Evolutionary conservation across 2,888 invertebrate species (phyloP), one percentile per base, ranked within the genome.

Genomic region (Notocelia uddmanniana): DNA sequence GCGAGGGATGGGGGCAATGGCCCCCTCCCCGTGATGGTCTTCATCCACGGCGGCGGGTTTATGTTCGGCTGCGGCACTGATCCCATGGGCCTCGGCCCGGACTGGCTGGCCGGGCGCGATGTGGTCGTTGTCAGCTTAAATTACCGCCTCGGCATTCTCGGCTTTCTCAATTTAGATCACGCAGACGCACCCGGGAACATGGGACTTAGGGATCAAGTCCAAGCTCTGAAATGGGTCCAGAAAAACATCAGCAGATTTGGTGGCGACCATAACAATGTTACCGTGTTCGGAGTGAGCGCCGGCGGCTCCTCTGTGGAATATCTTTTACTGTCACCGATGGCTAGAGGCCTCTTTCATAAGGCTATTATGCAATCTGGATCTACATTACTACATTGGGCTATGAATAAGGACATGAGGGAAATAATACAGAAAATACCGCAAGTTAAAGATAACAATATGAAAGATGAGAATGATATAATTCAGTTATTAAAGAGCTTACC

Each of bases 301-400:
- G 95, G 95, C 2, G 94, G 88, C 0, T 89, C 92, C 3, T 89
- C 93, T 0, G 89, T 93, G 0, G 92, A 94, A 76, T 93, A 91
- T 75, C 83, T 91, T 8, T 79, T 93, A 69, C 68, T 94, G 31
- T 93, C 94, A 0, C 90, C 90, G 3, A 85, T 86, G 80, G 85
- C 91, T 5, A 85, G 87, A 84, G 95, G 94, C 18, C 80, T 95
- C 48, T 95, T 94, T 73, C 94, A 94, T 73, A 92, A 91, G 85
- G 92, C 91, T 0, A 94, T 95, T 70, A 88, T 94, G 10, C 94
- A 94, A 79, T 95, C 95, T n/a, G 95, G 94, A 0, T 91, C 93
- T 0, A 87, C 93, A 10, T 77, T 95, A 52, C 79, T 87, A 50
- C 89, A 86, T n/a, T 95, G 94, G 94, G 93, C 93, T 52, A 89